Base-by-base conservation (phyloP, 2,797 vertebrate genomes). In the Hoplostethus mediterraneus region DNA sequence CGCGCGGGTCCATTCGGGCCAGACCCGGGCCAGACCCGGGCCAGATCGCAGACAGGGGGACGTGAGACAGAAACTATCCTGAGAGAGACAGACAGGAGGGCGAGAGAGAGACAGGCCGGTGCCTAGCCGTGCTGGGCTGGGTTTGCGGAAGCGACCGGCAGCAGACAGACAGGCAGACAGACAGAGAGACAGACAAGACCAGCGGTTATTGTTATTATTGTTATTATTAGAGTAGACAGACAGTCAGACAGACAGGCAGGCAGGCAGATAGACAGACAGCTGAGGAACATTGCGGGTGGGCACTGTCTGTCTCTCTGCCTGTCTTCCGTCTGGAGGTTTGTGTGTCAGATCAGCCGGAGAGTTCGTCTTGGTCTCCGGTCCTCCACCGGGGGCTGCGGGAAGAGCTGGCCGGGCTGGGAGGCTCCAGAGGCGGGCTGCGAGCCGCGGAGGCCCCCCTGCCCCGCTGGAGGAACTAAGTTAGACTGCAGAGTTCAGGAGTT, bases 101-200 rank as follows among this genome's bases (percentile, higher is more conserved):
- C n/a, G 30, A 49, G 30, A 17, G 45, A 54, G n/a, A 47, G 70
- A 21, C 65, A 66, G 86, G 79, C 81, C 83, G 81, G 82, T 67
- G 68, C 38, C n/a, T 67, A 16, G 65, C 71, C 42, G 64, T 61
- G 83, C 77, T 59, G 82, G 82, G 89, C 40, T 82, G 78, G 90
- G 86, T 91, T 91, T 92, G 90, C 90, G 91, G 90, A 92, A 93
- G 90, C 89, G 85, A 82, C 25, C 71, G 77, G 59, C 77, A 68
- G 59, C 77, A 68, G 80, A 75, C 54, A 76, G 85, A 86, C 79
- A 73, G 82, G 85, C 73, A 44, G 75, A 71, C 52, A 5, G 59
- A 33, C 17, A 13, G 80, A 67, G 60, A 10, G 72, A 71, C 9
- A 2, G 45, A 47, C 9, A 47, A 21, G 21, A 21, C 21, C 21